Evolutionary conservation across 1,140 invertebrate genomes (phyloP), one percentile per base, ranked within the genome.

Genomic region (Tyrophagus putrescentiae): DNA sequence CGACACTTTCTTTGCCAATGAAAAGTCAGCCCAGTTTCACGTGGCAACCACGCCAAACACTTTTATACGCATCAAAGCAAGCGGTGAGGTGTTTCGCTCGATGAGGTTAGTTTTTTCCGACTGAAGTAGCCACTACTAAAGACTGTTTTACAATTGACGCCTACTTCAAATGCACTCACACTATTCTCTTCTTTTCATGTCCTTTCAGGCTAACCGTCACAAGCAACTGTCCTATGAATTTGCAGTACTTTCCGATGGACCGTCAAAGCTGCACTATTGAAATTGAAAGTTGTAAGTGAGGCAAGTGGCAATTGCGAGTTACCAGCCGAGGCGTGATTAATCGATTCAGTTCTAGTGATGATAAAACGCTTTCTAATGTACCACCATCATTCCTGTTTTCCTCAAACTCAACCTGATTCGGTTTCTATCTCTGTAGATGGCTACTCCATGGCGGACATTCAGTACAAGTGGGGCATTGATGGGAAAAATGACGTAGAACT

Each of bases 1-100:
- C 65, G 92, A 97, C 76, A 96, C 92, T 65, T 94, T 94, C 78
- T 95, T 95, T 78, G 91, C 75, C 36, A 97, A 96, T 74, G 92
- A 96, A 77, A 96, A 96, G 78, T 59, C 60, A 31, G 93, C 90
- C 64, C 93, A 93, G 78, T 95, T 96, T 78, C 93, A 97, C 77
- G 86, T 88, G 73, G 90, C 91, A 64, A 96, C 92, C 71, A 94
- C 91, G 67, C 90, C 84, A 75, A 93, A 95, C 78, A 89, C 94
- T 77, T 92, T 95, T 78, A 89, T 95, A 75, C 80, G 91, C 65
- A 92, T 95, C 73, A 84, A 89, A 77, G 84, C 90, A 73, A 87
- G 87, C 65, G 91, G 91, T 69, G 85, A 86, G 72, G 91, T 95
- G 69, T 87, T 91, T 64, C 80, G 89, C 72, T 92, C 87, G 78